Base-by-base conservation (phyloP, 2,888 invertebrate genomes). In the Chrysodeixis includens region DNA sequence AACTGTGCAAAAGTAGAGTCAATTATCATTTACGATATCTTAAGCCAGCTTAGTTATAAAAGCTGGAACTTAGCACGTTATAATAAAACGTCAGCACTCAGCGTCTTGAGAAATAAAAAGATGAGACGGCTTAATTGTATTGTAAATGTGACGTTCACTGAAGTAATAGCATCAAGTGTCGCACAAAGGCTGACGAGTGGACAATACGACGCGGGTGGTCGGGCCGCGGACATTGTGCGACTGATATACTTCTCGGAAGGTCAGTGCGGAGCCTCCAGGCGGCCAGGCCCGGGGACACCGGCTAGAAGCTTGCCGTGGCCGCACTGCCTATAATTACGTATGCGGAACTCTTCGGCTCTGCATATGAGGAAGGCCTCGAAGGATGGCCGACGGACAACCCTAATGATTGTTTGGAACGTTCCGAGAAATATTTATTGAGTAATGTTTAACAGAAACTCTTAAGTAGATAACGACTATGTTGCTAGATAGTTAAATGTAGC, bases 181-280 rank as follows among this genome's bases (percentile, higher is more conserved):
- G 79, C 82, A 84, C 71, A 88, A 85, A 86, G 87, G 82, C 79
- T 86, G 88, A 86, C 86, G 86, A 85, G 83, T 81, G 86, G 86
- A 92, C 89, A 91, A 92, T 89, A 86, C 92, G 61, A 77, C 86
- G 90, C 87, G 92, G 93, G 94, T 93, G 94, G 94, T 90, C 94
- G 68, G 94, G 94, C 90, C 94, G 68, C 69, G 70, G 69, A 80
- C 80, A 79, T 81, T 88, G 58, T 73, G 69, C 74, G 69, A 85
- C 83, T 83, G 84, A 79, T 84, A 87, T 84, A 87, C 82, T 94
- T 94, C 94, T 92, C 73, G 87, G 94, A 94, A 94, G 93, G 93
- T 92, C 90, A 90, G 70, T 72, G 81, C 82, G 84, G 84, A 53
- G 56, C 49, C 75, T 56, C 62, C 46, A 46, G 61, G 61, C 58